Evolutionary conservation across 2,797 vertebrate species (phyloP), one percentile per base, ranked within the genome.

Genomic region (Alosa sapidissima): DNA sequence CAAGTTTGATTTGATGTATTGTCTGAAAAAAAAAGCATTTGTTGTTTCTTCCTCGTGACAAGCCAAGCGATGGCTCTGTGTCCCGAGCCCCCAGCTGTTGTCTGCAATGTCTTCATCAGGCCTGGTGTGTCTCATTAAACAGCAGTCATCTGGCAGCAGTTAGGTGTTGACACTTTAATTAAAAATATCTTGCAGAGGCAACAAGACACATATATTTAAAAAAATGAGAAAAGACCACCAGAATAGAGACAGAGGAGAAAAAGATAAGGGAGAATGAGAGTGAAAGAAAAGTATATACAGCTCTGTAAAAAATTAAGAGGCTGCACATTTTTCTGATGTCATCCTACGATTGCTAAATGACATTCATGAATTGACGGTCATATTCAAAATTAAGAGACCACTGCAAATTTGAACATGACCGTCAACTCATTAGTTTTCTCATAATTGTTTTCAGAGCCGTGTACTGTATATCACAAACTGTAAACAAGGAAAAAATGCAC

Each of bases 121-220:
- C 41, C 2, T 47, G 41, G 41, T 47, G 36, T 45, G 72, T 13
- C 36, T 84, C 52, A 62, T 58, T 58, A 81, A 62, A 24, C 33
- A 51, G 83, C 28, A 84, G 52, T 48, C 9, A 48, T 52, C 54
- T 68, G 36, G 58, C 45, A 28, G 58, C 19, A 24, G 84, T 81
- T 49, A 68, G 41, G 54, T 55, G 52, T 81, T 41, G 84, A 81
- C 81, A 11, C 24, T 33, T 51, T 82, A 65, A 82, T 86, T 60
- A 78, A 78, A 78, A 81, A 62, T 58, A 2, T 24, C 19, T n/a
- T 21, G 51, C 36, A 7, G 72, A 78, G 72, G 78, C 72, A 65
- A 65, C 24, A 78, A 36, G 72, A 47, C 14, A 54, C 19, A 55
- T 19, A 55, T 4, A 55, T 21, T 8, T 1, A 72, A 78, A 45